phyloP scores from a whole-genome alignment of 2,113 vertebrate genomes.

The Oncorhynchus tshawytscha region DNA sequence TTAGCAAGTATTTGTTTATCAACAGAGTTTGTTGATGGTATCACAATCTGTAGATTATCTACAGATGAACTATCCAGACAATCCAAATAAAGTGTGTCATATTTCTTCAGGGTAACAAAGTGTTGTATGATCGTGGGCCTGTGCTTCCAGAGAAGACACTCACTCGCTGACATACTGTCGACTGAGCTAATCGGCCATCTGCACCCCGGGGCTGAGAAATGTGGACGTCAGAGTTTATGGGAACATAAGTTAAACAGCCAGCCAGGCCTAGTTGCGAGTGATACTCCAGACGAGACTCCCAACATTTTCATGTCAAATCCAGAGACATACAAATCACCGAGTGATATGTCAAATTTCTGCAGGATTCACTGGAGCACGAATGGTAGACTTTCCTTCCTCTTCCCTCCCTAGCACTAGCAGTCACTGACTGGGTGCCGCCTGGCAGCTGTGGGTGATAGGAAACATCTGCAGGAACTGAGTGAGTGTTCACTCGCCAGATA shows the following conservation, averaged over 20 bases:
- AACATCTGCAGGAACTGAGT: slow-evolving; percentile 59
- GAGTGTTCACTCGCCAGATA: slow-evolving; percentile 29
- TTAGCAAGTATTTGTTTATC: too few species aligned
- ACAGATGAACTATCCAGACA: background rate
- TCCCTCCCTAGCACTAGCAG: slow-evolving; percentile 29
- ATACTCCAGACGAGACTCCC: slow-evolving; percentile 55
- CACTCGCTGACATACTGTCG: slow-evolving; percentile 15
- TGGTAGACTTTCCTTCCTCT: slow-evolving; percentile 56
- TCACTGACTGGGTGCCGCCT: slow-evolving; percentile 47
- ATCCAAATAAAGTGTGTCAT: background rate
- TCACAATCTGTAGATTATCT: too few species aligned
- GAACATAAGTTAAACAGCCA: slow-evolving; percentile 50
- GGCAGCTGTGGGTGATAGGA: slow-evolving; percentile 60
- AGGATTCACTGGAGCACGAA: slow-evolving; percentile 60
- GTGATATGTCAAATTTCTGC: slow-evolving; percentile 63
- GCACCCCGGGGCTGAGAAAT: slow-evolving; percentile 42
- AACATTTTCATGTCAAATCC: slow-evolving; percentile 58
- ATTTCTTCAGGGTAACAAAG: slow-evolving; percentile 28
- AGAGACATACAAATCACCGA: slow-evolving; percentile 58
- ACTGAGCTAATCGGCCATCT: slow-evolving; percentile 45
- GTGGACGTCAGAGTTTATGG: slow-evolving; percentile 38
- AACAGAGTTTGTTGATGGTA: background rate
- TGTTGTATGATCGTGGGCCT: slow-evolving; percentile 29
- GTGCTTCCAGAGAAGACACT: background rate
- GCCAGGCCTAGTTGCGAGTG: slow-evolving; percentile 32